phyloP scores from a whole-genome alignment of 2,113 vertebrate genomes.

The Harpagus bidentatus region DNA sequence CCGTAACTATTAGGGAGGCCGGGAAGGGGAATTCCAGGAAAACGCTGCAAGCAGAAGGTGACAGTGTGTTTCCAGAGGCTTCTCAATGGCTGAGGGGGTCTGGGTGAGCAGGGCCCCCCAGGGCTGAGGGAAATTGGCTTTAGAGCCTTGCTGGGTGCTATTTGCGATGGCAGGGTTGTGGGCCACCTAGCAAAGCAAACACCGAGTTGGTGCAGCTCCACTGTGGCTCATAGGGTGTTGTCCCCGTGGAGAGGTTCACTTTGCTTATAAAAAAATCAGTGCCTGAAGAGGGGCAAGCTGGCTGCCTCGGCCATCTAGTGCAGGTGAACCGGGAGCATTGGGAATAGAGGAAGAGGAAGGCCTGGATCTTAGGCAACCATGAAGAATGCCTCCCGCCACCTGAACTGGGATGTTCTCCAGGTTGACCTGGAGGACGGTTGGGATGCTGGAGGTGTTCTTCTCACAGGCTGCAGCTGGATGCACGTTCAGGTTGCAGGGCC shows the following conservation, averaged over 20 bases:
- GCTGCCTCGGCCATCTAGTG: not conserved
- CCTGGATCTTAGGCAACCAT: not conserved
- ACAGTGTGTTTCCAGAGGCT: not conserved
- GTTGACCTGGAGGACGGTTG: not conserved
- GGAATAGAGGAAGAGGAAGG: not conserved
- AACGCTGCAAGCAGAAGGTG: not conserved
- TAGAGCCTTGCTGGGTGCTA: not conserved
- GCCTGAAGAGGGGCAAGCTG: not conserved
- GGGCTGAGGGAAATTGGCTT: not conserved
- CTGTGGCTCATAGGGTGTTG: not conserved
- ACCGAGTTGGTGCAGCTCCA: accelerated
- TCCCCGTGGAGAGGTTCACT: not conserved
- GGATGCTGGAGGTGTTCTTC: not conserved
- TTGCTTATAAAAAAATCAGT: not conserved
- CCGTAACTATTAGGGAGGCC: not conserved
- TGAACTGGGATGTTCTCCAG: accelerated
- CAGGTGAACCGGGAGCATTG: not conserved
- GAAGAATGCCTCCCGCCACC: not conserved
- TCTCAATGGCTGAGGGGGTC: not conserved
- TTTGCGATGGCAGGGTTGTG: accelerated
- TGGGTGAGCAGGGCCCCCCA: not conserved
- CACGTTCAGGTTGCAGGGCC: accelerated
- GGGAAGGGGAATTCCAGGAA: not conserved
- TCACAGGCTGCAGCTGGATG: not conserved
- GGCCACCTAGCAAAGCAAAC: not conserved